These are phyloP conservation scores for Cheilosia soror DNA, from an alignment of 2,888 invertebrate species.

Conservation along the genomic window DNA sequence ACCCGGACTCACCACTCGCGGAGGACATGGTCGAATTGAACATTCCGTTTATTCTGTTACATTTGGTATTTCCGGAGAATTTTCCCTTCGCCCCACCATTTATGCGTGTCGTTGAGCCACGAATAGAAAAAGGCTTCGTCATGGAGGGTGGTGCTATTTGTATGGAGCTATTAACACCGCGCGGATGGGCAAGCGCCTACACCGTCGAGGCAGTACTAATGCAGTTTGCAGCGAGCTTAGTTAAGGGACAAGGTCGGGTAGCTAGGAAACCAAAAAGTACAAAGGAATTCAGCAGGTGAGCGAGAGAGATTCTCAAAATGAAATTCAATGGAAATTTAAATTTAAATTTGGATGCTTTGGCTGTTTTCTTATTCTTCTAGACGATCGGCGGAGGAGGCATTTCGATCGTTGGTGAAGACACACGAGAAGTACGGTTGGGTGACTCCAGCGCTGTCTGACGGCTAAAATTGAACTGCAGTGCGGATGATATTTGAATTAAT, in stretches of 20 bases:
- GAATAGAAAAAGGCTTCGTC: slow-evolving; percentile 93
- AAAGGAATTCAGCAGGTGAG: slow-evolving; percentile 89
- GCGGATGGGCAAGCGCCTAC: slow-evolving; percentile 95
- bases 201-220: slow-evolving; percentile 94
- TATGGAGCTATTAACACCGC: slow-evolving; percentile 93
- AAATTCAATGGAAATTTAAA: slow-evolving; percentile 19
- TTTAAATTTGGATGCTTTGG: slow-evolving; percentile 40
- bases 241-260: slow-evolving; percentile 94
- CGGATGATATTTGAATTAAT: slow-evolving; percentile 44
- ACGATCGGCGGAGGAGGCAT: slow-evolving; percentile 94
- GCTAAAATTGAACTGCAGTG: slow-evolving; percentile 85
- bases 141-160: slow-evolving; percentile 96
- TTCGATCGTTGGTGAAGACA: slow-evolving; percentile 93
- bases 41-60: slow-evolving; percentile 90
- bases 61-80: slow-evolving; percentile 93
- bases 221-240: slow-evolving; percentile 95
- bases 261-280: slow-evolving; percentile 90
- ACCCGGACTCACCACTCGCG: slow-evolving; percentile 93
- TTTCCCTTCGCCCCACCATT: slow-evolving; percentile 96
- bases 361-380: slow-evolving; percentile 78
- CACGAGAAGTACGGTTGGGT: slow-evolving; percentile 97
- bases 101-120: slow-evolving; percentile 91
- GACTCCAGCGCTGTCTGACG: slow-evolving; percentile 93
- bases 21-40: slow-evolving; percentile 91
- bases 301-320: slow-evolving; percentile 9